Percentiles rank a stretch among this genome's conserved stretches.
Conservation (phyloP, 2,888 invertebrate species). For the Ametastegia equiseti region DNA sequence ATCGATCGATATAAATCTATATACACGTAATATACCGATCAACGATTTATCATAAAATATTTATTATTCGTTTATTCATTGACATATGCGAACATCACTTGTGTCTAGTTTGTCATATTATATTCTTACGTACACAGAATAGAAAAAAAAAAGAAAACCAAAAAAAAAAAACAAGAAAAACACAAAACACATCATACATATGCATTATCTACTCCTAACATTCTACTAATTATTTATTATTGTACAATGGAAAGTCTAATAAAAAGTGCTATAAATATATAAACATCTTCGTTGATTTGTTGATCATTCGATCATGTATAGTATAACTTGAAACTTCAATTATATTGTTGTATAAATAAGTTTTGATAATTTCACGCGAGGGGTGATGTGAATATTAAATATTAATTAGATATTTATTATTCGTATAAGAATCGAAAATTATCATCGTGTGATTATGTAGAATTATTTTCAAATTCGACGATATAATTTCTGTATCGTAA, state of each 20-base stretch:
- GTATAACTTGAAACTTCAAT: neutral
- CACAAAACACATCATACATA: constrained; percentile 49
- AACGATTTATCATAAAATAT: constrained; percentile 45
- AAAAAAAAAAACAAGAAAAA: neutral
- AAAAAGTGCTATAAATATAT: constrained; percentile 69
- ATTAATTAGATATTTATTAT: neutral
- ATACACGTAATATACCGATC: neutral
- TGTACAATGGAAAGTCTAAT: constrained; percentile 72
- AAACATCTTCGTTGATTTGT: constrained; percentile 54
- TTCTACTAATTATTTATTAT: constrained; percentile 73
- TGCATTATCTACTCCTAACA: constrained; percentile 60
- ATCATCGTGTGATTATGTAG: too few relatives aligned
- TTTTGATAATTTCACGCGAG: neutral
- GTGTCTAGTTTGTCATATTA: constrained; percentile 43
- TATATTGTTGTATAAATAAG: constrained; percentile 4
- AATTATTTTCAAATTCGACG: too few relatives aligned
- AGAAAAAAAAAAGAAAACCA: constrained; percentile 1
- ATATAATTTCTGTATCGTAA: too few relatives aligned
- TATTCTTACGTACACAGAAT: neutral
- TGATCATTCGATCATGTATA: constrained; percentile 48
- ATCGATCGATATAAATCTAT: constrained; percentile 50
- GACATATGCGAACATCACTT: constrained; percentile 43
- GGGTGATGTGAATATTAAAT: neutral
- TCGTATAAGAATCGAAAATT: too few relatives aligned
- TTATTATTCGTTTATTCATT: constrained; percentile 63